A percentile compares a stretch with the other conserved stretches of the same genome.
These are phyloP conservation scores for Pseudoatta argentina DNA, from an alignment of 1,140 invertebrate species.

Conservation along the genomic window DNA sequence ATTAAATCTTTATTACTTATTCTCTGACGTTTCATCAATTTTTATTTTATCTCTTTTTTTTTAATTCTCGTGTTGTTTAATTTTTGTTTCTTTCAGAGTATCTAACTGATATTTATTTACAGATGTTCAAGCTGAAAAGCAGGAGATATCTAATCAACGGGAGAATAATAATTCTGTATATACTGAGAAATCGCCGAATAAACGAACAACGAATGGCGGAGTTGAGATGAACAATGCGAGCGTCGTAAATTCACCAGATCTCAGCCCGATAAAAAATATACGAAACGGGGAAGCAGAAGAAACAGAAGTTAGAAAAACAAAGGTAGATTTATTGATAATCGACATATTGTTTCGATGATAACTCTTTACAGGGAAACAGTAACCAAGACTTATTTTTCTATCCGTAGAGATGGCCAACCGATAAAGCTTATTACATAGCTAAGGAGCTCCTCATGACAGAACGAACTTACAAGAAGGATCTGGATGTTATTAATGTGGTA, in stretches of 20 bases:
- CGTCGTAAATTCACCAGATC: conserved; percentile 78
- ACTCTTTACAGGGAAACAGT: neutral
- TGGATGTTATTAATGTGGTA: conserved; percentile 96
- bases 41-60: conserved; percentile 30
- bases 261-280: conserved; percentile 79
- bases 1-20: conserved; percentile 28
- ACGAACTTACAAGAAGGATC: conserved; percentile 97
- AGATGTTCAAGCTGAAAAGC: conserved; percentile 77
- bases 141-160: conserved; percentile 64
- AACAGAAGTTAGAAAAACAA: conserved; percentile 79
- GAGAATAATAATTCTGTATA: conserved; percentile 84
- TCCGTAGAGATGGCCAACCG: conserved; percentile 89
- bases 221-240: conserved; percentile 71
- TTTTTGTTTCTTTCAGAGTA: conserved; percentile 11
- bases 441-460: conserved; percentile 98
- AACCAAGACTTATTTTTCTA: conserved; percentile 59
- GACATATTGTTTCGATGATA: neutral
- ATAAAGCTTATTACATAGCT: conserved; percentile 96
- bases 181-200: conserved; percentile 74
- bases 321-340: conserved; percentile 68
- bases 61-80: conserved; percentile 17
- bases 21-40: conserved; percentile 51
- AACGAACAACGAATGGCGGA: conserved; percentile 73
- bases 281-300: conserved; percentile 81
- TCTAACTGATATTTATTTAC: conserved; percentile 71